These are phyloP conservation scores for Lasiommata megera DNA, from an alignment of 2,888 invertebrate genomes.

Conservation along the genomic window DNA sequence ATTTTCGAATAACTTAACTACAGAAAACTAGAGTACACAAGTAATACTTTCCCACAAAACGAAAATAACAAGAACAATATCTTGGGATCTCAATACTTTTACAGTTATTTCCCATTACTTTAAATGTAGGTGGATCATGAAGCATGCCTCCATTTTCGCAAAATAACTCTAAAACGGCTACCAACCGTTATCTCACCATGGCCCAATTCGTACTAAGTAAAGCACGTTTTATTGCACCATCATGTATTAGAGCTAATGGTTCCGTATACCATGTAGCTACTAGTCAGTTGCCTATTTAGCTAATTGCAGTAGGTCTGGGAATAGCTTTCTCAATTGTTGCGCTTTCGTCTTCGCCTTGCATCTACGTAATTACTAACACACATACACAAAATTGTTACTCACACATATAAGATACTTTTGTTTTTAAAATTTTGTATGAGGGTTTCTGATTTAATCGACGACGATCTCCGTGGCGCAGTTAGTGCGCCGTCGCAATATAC, in stretches of 20 bases:
- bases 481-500: too few relatives aligned
- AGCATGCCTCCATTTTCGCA: slow-evolving; percentile 9
- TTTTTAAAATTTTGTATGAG: too few relatives aligned
- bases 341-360: background rate
- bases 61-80: background rate
- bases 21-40: background rate
- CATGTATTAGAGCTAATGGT: slow-evolving; percentile 15
- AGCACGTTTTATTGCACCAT: slow-evolving; percentile 20
- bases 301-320: slow-evolving; percentile 6
- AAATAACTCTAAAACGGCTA: slow-evolving; percentile 15
- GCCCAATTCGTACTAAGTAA: slow-evolving; percentile 18
- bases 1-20: too few relatives aligned
- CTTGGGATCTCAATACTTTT: slow-evolving; percentile 5
- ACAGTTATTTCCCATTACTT: slow-evolving; percentile 17
- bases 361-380: too few relatives aligned
- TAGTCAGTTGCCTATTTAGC: slow-evolving; percentile 3
- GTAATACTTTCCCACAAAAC: background rate
- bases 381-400: too few relatives aligned
- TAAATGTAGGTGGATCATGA: slow-evolving; percentile 12
- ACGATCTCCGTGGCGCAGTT: too few relatives aligned
- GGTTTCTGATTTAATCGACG: too few relatives aligned
- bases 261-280: slow-evolving; percentile 14
- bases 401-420: too few relatives aligned
- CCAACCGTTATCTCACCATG: slow-evolving; percentile 16
- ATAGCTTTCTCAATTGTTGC: background rate